phyloP scores from a whole-genome alignment of 2,888 invertebrate species.

The Polia nebulosa region DNA sequence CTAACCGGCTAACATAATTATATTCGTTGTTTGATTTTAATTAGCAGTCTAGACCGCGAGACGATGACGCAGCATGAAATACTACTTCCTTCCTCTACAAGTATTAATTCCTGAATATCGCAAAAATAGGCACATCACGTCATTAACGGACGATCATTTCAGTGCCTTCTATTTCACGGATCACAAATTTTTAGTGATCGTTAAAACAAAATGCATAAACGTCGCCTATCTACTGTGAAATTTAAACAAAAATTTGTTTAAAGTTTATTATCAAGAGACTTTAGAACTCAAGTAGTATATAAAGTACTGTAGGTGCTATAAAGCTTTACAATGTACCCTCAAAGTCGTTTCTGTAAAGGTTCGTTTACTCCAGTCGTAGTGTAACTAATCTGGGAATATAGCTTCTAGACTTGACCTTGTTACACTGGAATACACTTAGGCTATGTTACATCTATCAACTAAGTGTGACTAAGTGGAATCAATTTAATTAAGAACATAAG shows the following conservation, averaged over 20 bases:
- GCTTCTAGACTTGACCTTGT: conserved; percentile 40
- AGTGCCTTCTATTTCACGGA: conserved; percentile 75
- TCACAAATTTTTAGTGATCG: conserved; percentile 76
- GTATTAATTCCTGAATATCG: conserved; percentile 49
- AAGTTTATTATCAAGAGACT: conserved; percentile 63
- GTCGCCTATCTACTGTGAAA: conserved; percentile 63
- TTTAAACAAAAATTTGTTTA: conserved; percentile 69
- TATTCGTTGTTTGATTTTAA: conserved; percentile 79
- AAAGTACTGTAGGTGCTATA: conserved; percentile 35
- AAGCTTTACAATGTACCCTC: conserved; percentile 48
- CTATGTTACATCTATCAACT: conserved; percentile 17
- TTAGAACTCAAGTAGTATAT: conserved; percentile 48
- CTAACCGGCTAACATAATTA: conserved; percentile 22
- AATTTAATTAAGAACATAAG: conserved; percentile 33
- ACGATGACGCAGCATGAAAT: conserved; percentile 65
- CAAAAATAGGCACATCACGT: conserved; percentile 66
- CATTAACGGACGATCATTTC: conserved; percentile 70
- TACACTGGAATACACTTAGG: conserved; percentile 23
- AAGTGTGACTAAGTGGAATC: conserved; percentile 32
- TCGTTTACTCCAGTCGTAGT: conserved; percentile 32
- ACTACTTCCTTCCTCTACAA: conserved; percentile 7
- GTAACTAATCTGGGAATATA: conserved; percentile 31
- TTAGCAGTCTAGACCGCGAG: conserved; percentile 77
- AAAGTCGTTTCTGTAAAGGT: conserved; percentile 41
- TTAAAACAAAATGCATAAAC: conserved; percentile 75